Percentiles rank a stretch among this genome's conserved stretches.
Conservation (phyloP, 2,113 vertebrate genomes). For the Sinocyclocheilus anshuiensis region DNA sequence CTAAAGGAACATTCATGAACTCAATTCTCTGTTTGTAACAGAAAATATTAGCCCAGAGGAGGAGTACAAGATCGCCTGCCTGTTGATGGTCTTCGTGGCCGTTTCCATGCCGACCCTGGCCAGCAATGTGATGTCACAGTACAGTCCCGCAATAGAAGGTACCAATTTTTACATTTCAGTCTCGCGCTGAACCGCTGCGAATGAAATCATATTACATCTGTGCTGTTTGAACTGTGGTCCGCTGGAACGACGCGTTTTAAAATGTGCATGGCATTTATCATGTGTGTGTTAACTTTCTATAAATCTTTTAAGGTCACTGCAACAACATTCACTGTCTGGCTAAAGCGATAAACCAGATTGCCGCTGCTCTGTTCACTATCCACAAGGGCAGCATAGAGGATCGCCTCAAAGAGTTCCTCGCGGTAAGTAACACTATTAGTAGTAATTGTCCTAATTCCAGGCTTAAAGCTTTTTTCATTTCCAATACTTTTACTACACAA, state of each 20-base stretch:
- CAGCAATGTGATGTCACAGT: slow-evolving; percentile 99
- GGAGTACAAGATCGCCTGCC: slow-evolving; percentile 98
- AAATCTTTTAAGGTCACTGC: slow-evolving; percentile 86
- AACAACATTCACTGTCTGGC: slow-evolving; percentile 99
- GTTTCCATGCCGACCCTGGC: slow-evolving; percentile 95
- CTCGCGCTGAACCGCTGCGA: not conserved
- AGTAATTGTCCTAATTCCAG: not conserved
- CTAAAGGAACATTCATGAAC: not conserved
- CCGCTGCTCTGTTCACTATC: slow-evolving; percentile 97
- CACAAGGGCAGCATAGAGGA: slow-evolving; percentile 99
- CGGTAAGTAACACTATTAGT: slow-evolving; percentile 73
- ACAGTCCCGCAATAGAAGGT: slow-evolving; percentile 99
- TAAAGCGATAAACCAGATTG: slow-evolving; percentile 98
- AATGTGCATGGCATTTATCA: slow-evolving; percentile 1
- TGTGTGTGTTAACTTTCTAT: slow-evolving; percentile 12
- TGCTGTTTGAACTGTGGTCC: slow-evolving; percentile 9
- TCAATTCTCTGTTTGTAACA: slow-evolving; percentile 64
- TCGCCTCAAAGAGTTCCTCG: slow-evolving; percentile 96
- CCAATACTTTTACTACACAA: no score
- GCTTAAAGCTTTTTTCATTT: not conserved
- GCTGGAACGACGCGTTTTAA: slow-evolving; percentile 1
- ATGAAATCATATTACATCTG: slow-evolving; percentile 31
- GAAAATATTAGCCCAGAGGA: slow-evolving; percentile 99
- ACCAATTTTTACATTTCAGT: slow-evolving; percentile 28
- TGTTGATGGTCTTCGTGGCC: slow-evolving; percentile 98